Base-by-base conservation (phyloP, 2,888 invertebrate genomes). In the Amiota minor region DNA sequence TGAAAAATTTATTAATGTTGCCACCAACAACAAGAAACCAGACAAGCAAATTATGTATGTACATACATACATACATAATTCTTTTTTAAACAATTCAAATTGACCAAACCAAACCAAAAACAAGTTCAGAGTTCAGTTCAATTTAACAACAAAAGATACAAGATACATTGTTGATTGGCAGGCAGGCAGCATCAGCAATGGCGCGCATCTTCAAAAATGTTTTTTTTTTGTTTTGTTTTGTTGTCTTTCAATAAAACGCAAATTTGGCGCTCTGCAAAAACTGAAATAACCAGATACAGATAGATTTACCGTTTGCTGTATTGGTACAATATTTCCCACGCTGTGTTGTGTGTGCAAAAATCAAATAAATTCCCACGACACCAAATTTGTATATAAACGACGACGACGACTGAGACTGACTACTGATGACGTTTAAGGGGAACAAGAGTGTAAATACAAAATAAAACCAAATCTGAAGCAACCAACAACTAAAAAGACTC, bases 331-430 rank as follows among this genome's bases (percentile, higher is more conserved):
- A 67, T 16, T 68, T 68, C 67, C 67, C 67, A 68, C 67, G 67
- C 67, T 68, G n/a, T 68, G 50, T 20, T 16, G 47, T 65, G 46
- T 59, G 23, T 68, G 50, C 67, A 68, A 50, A 65, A 53, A 68
- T 68, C 74, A 78, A 75, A 80, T 78, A 80, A 86, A 81, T 85
- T 86, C 86, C 87, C 86, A 86, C 86, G 86, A 80, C 83, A 81
- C 86, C 83, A 85, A 86, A 86, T 86, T 86, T 83, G 86, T 86
- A 82, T 84, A 86, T 80, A 81, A 76, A 62, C 45, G 23, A n/a
- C 23, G 53, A 45, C 35, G 23, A 16, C 20, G 53, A 23, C 14
- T 68, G 35, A 11, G 11, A 23, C 10, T 14, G 64, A 11, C 46
- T 45, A n/a, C 8, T 35, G 62, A 35, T 35, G 35, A 35, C 35